Conservation (phyloP, 2,888 invertebrate genomes). For the Notodonta dromedarius region DNA sequence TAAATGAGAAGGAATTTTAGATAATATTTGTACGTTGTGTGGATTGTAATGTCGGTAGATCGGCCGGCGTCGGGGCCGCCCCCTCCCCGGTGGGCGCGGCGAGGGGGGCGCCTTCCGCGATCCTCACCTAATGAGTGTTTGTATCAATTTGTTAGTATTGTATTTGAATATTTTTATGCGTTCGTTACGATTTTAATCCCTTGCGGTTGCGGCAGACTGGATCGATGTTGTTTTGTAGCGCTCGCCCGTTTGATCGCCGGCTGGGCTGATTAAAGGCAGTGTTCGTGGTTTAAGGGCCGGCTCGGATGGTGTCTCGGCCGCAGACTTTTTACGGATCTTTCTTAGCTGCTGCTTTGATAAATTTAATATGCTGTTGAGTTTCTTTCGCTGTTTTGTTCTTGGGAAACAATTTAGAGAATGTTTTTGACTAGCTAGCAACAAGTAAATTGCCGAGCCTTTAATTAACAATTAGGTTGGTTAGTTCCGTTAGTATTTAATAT, state of each 20-base stretch:
- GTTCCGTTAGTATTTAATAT: too few relatives aligned
- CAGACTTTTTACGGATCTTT: slow-evolving; percentile 30
- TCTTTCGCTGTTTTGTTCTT: not conserved
- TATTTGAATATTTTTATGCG: slow-evolving; percentile 83
- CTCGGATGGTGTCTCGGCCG: slow-evolving; percentile 46
- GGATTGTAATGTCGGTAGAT: slow-evolving; percentile 81
- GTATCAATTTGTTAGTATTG: slow-evolving; percentile 85
- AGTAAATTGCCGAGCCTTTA: too few relatives aligned
- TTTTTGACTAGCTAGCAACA: too few relatives aligned
- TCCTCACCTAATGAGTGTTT: slow-evolving; percentile 82
- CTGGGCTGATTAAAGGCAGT: slow-evolving; percentile 74
- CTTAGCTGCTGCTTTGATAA: not conserved
- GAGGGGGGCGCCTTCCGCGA: slow-evolving; percentile 69
- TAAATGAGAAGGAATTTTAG: slow-evolving; percentile 85
- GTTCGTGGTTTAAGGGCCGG: slow-evolving; percentile 51
- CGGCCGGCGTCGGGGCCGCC: slow-evolving; percentile 54
- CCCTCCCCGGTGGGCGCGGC: slow-evolving; percentile 37
- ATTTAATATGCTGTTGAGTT: not conserved
- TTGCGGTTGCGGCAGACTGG: slow-evolving; percentile 68
- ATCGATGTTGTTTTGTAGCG: slow-evolving; percentile 77
- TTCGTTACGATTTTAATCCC: slow-evolving; percentile 83
- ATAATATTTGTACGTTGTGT: slow-evolving; percentile 84
- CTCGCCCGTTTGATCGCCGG: slow-evolving; percentile 72
- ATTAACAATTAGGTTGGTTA: too few relatives aligned
- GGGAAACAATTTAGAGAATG: too few relatives aligned